These are phyloP conservation scores for Isoperla grammatica DNA, from an alignment of 2,888 invertebrate species.

Conservation along the genomic window DNA sequence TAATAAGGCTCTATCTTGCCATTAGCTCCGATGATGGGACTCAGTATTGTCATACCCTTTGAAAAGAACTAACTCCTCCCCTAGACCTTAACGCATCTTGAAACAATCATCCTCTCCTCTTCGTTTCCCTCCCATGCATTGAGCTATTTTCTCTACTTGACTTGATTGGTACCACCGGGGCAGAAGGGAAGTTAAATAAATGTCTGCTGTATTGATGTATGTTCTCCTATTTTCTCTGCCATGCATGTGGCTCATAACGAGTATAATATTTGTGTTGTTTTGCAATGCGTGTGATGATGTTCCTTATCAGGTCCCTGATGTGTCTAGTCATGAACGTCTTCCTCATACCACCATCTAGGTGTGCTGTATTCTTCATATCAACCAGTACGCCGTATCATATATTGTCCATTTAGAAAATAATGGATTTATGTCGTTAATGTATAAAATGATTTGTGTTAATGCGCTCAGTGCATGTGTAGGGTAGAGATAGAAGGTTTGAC, in stretches of 20 bases:
- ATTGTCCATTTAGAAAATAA: constrained; percentile 9
- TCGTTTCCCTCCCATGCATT: constrained; percentile 20
- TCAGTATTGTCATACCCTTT: background rate
- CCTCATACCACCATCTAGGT: constrained; percentile 17
- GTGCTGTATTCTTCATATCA: constrained; percentile 4
- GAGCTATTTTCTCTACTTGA: constrained; percentile 11
- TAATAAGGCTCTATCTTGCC: background rate
- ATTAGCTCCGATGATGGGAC: background rate
- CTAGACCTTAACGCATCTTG: background rate
- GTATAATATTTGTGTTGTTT: constrained; percentile 10
- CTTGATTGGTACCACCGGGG: too few species aligned
- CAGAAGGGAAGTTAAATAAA: background rate
- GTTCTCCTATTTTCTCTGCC: background rate
- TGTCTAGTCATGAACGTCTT: constrained; percentile 27
- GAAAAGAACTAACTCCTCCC: background rate
- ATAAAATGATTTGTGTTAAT: constrained; percentile 13
- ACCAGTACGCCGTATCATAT: constrained; percentile 3
- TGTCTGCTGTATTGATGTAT: constrained; percentile 1
- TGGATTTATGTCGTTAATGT: constrained; percentile 10
- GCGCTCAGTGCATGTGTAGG: constrained; percentile 28
- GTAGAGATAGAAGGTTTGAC: constrained; percentile 14
- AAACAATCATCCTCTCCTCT: background rate
- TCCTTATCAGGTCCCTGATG: constrained; percentile 20
- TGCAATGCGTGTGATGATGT: constrained; percentile 27
- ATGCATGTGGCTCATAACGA: background rate